A percentile compares a stretch with the other conserved stretches of the same genome.
phyloP scores from a whole-genome alignment of 2,888 invertebrate genomes.

The Carterocephalus palaemon region DNA sequence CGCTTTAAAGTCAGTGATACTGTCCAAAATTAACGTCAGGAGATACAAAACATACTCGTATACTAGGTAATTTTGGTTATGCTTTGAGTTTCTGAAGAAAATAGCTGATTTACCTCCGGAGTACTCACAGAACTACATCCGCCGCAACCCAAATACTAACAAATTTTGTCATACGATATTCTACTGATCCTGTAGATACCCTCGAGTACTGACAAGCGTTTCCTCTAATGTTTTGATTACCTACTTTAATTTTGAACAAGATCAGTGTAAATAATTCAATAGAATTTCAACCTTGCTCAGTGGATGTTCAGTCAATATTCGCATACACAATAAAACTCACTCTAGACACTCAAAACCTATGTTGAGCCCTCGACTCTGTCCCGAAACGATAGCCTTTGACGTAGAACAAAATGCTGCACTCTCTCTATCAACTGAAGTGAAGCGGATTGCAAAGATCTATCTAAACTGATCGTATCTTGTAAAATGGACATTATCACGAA shows the following conservation, averaged over 20 bases:
- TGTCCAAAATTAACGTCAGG: conserved; percentile 13
- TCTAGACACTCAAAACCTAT: neutral
- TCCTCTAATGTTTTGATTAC: no score
- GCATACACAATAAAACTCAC: conserved; percentile 13
- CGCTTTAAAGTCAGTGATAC: conserved; percentile 5
- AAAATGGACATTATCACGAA: conserved; percentile 24
- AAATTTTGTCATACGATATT: no score
- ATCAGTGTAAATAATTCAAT: conserved; percentile 11
- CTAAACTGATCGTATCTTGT: conserved; percentile 10
- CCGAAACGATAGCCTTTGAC: conserved; percentile 19
- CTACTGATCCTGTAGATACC: no score
- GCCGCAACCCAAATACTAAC: no score
- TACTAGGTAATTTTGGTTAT: no score
- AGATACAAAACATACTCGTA: no score
- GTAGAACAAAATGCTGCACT: conserved; percentile 15
- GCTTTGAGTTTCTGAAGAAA: no score
- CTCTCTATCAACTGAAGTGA: conserved; percentile 14
- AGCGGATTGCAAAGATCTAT: conserved; percentile 15
- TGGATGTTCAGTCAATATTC: conserved; percentile 27
- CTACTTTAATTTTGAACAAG: conserved; percentile 6
- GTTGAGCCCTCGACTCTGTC: conserved; percentile 13
- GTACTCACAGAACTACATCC: no score
- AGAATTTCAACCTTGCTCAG: conserved; percentile 18
- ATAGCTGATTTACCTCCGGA: no score
- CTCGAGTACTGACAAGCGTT: no score